Evolutionary conservation across 2,113 vertebrate genomes (phyloP), one percentile per base, ranked within the genome.

Genomic region (Excalfactoria chinensis): DNA sequence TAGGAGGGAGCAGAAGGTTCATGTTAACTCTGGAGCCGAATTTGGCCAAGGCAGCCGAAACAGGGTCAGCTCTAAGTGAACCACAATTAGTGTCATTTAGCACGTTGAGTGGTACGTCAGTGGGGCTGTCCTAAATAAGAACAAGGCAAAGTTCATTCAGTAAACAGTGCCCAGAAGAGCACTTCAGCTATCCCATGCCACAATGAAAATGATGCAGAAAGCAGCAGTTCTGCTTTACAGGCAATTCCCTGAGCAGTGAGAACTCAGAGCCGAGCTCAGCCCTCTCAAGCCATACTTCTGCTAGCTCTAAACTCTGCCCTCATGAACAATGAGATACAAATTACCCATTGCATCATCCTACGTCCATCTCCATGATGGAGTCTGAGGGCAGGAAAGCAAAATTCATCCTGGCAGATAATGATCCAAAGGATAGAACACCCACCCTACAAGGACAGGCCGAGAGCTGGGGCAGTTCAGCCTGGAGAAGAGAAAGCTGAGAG

Each of bases 401-500:
- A 96, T 62, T 95, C 86, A 82, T 79, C 23, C 3, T 60, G 91
- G 93, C 90, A 92, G 84, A 67, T 41, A 51, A 48, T 30, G 26
- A 53, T 30, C 51, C 51, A 30, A 30, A 26, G 51, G 26, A 53
- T 53, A 26, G 51, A 53, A 53, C 8, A 30, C 26, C 51, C 28
- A 9, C 8, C 14, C 51, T 53, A 17, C 5, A 26, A 53, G 51
- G 51, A 30, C 51, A 53, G 13, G 51, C 26, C 17, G 26, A 53
- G 51, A 53, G 51, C 26, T 53, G 51, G 26, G 26, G 51, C 51
- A 25, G 48, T 8, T 25, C 23, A 49, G 48, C 48, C 23, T 25
- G 48, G 48, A 49, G 48, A 49, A 49, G 13, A 49, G 48, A 49
- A 49, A 6, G 20, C 48, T 17, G 9, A 8, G 2, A 53, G 51